Evolutionary conservation across 1,140 invertebrate species (phyloP), one percentile per base, ranked within the genome.

Genomic region (Sitodiplosis mosellana): DNA sequence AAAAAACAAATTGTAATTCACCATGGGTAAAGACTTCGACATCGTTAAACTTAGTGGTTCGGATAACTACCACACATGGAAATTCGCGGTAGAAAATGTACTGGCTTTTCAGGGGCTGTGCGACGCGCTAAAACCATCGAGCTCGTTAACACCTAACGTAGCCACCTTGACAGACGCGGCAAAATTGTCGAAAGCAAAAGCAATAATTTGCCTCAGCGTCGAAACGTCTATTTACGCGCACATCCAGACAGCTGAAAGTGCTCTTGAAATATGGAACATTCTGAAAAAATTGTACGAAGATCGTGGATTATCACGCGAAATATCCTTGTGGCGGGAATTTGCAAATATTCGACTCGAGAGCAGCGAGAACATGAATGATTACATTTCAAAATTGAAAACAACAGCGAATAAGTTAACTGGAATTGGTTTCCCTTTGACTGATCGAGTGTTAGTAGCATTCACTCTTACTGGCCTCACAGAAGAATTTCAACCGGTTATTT

Each of bases 401-500:
- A 27, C 27, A 37, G 45, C 27, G 46, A 52, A 48, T 44, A 54
- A 47, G 36, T 34, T 50, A 22, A 38, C 45, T 15, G 27, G 19
- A 7, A 40, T 34, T 8, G 47, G 21, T 8, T 48, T 52, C 18
- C 20, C 37, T 18, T 21, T 53, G 2, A 43, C 17, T 33, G 60
- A 64, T 37, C 55, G 66, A 46, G 62, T 54, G 57, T 53, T 63
- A 18, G 61, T 55, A 19, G 50, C 57, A 2, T 45, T 65, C 10
- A 22, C 64, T 14, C 49, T 65, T 19, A 56, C 60, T 1, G 64
- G 61, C 17, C 53, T 65, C 18, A 48, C 59, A 8, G 55, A 61
- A 36, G 52, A 54, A 47, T 66, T 49, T 53, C 22, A 37, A 18
- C 61, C 63, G 1, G 60, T 65, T 56, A 59, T 64, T 10, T 62